Conservation (phyloP, 2,113 vertebrate genomes). For the Ovis canadensis region DNA sequence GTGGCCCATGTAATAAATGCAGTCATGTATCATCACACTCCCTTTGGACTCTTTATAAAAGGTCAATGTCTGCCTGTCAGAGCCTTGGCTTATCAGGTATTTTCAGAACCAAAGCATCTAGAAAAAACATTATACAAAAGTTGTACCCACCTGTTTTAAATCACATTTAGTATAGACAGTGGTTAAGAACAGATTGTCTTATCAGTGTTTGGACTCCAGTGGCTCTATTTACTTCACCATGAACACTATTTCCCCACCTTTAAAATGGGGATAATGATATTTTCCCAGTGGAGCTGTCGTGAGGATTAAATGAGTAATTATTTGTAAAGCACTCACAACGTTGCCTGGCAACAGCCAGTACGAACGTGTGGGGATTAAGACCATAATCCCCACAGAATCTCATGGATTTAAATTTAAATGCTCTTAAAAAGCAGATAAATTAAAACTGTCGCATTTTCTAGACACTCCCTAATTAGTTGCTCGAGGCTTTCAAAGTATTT, state of each 20-base stretch:
- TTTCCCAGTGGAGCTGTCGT: neutral
- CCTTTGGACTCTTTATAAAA: constrained; percentile 3
- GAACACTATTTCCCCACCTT: neutral
- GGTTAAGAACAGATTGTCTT: neutral
- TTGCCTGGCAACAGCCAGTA: neutral
- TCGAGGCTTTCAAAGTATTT: neutral
- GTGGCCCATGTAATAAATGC: neutral
- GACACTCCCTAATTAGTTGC: neutral
- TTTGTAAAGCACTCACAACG: neutral
- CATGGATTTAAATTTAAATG: neutral
- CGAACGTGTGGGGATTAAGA: neutral
- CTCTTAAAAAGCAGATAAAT: neutral
- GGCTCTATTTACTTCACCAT: neutral
- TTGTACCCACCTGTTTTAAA: neutral
- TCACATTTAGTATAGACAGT: neutral
- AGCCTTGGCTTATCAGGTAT: neutral
- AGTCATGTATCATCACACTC: neutral
- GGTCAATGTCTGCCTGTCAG: neutral
- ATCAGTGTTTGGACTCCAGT: neutral
- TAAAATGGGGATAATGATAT: neutral
- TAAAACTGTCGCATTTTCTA: neutral
- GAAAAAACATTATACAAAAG: neutral
- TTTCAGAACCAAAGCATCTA: neutral
- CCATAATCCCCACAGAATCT: neutral
- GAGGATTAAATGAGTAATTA: neutral